Evolutionary conservation across 1,140 invertebrate species (phyloP).

Genomic region (Rhyzopertha dominica): DNA sequence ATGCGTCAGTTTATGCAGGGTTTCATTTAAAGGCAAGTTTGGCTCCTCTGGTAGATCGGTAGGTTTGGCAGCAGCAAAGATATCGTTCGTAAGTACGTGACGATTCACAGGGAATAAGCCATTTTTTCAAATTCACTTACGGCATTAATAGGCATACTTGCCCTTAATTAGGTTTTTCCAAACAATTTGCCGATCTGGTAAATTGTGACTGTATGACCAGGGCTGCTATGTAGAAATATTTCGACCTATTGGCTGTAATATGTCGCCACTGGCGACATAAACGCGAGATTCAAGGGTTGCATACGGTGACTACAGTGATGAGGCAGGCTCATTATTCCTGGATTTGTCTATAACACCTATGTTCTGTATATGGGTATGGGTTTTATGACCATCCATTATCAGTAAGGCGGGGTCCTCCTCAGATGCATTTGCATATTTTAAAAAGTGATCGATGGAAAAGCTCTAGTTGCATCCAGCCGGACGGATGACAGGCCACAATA

Average conservation of each 20-base stretch:
- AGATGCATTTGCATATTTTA: constrained; percentile 11
- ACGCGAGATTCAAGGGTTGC: constrained; percentile 19
- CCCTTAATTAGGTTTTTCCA: constrained; percentile 15
- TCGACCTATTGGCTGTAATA: constrained; percentile 21
- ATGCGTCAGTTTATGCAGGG: too few species aligned
- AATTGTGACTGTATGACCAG: constrained; percentile 10
- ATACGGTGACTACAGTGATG: constrained; percentile 18
- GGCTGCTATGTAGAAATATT: constrained; percentile 19
- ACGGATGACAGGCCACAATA: constrained; percentile 16
- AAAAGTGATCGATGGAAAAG: constrained; percentile 21
- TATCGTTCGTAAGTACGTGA: constrained; percentile 19
- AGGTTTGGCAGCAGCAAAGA: constrained; percentile 23
- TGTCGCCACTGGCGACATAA: constrained; percentile 20
- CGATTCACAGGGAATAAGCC: constrained; percentile 28
- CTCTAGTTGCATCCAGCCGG: constrained; percentile 18
- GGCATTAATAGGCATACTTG: constrained; percentile 21
- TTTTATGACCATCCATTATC: constrained; percentile 17
- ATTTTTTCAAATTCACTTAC: constrained; percentile 33
- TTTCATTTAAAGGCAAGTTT: too few species aligned
- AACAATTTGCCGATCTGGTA: constrained; percentile 17
- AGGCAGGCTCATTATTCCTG: constrained; percentile 15
- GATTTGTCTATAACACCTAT: constrained; percentile 18
- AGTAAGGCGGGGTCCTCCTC: constrained; percentile 10
- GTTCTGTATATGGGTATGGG: constrained; percentile 17
- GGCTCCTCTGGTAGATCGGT: too few species aligned